Evolutionary conservation across 1,140 invertebrate species (phyloP), one percentile per base, ranked within the genome.

Genomic region (Hycleus cichorii): DNA sequence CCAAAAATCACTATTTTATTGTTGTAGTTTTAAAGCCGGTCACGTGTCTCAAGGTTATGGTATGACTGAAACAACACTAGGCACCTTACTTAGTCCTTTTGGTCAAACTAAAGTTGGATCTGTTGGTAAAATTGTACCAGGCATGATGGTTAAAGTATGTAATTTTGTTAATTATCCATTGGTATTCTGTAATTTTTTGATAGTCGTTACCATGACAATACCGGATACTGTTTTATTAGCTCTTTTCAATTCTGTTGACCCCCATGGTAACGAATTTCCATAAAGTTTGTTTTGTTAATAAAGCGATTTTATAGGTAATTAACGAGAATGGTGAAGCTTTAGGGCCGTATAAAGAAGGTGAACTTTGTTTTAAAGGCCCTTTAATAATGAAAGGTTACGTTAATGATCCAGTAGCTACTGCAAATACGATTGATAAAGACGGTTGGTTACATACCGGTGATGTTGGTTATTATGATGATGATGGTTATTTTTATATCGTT

Each of bases 391-490:
- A 83, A 57, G 85, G 85, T 1, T 88, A 88, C 57, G 72, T 81
- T 62, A 79, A 80, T 6, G 79, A 91, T 66, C 65, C 69, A 0
- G 74, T 80, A 55, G 83, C 85, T 4, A 88, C 87, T 4, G 75
- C 76, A 9, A 79, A 80, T 3, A 83, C 81, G 1, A 76, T 92
- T 3, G 84, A 86, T 68, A 60, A 67, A 11, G 83, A 91, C 40
- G 87, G 88, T 1, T 93, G 87, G 83, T 71, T 93, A 18, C 83
- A 87, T 57, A 90, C 89, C 18, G 90, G 90, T n/a, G 89, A 93
- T 71, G 80, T 92, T 50, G 89, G 84, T 1, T 89, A 86, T 69
- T 86, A 83, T 63, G 88, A 91, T 66, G 64, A 69, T 44, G 68
- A 69, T 47, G 48, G 51, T 9, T 69, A 64, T 52, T 57, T 57